Conservation (phyloP, 2,888 invertebrate genomes). For the Tortricodes alternella region DNA sequence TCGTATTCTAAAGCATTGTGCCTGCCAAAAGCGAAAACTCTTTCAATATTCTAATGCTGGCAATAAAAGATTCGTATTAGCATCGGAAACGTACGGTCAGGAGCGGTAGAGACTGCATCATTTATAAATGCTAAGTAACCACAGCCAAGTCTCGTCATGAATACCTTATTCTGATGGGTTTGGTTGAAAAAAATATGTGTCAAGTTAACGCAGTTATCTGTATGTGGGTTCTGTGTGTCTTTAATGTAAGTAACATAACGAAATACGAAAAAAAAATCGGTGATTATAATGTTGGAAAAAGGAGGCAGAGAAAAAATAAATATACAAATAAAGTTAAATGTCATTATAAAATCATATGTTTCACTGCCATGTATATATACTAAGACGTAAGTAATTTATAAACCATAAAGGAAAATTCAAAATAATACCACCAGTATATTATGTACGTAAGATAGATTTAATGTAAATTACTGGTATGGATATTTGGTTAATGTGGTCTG, state of each 20-base stretch:
- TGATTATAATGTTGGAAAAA: too few relatives aligned
- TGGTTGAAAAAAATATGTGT: slow-evolving; percentile 24
- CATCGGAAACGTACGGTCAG: slow-evolving; percentile 49
- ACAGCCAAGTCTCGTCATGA: slow-evolving; percentile 27
- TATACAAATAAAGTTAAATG: neutral
- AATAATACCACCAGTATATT: too few relatives aligned
- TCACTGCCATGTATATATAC: neutral
- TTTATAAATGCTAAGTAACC: slow-evolving; percentile 34
- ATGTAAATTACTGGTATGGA: too few relatives aligned
- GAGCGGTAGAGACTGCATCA: slow-evolving; percentile 34
- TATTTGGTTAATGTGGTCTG: too few relatives aligned
- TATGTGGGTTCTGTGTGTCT: slow-evolving; percentile 18
- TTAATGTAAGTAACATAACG: slow-evolving; percentile 20
- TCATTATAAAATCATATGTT: neutral
- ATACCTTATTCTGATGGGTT: slow-evolving; percentile 31
- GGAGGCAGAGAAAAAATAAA: slow-evolving; percentile 10
- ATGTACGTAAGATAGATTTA: too few relatives aligned
- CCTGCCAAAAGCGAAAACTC: slow-evolving; percentile 52
- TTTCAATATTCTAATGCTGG: slow-evolving; percentile 65
- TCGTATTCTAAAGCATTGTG: slow-evolving; percentile 41
- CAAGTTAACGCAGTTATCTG: slow-evolving; percentile 5
- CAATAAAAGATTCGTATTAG: slow-evolving; percentile 63
- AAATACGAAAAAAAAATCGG: too few relatives aligned
- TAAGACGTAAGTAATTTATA: neutral
- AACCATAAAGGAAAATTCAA: too few relatives aligned